Evolutionary conservation across 2,888 invertebrate species (phyloP).

Genomic region (Pharmacophagus antenor): DNA sequence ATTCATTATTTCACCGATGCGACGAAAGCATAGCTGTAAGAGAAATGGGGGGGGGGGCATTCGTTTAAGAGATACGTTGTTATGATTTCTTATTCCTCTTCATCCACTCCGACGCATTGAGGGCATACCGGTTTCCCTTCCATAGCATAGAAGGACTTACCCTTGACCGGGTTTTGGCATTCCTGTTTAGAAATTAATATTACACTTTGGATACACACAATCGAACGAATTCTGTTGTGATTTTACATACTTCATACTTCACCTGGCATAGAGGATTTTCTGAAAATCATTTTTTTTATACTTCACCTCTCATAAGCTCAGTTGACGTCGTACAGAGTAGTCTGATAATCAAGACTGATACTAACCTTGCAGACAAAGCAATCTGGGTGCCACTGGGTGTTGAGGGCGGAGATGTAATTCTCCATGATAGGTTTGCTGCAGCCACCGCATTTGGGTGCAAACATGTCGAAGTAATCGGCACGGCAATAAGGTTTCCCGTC

Average conservation of each 20-base stretch:
- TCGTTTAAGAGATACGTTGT: conserved; percentile 48
- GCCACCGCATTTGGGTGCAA: conserved; percentile 98
- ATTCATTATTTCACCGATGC: conserved; percentile 46
- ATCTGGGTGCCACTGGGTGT: conserved; percentile 98
- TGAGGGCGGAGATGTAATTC: conserved; percentile 98
- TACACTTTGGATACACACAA: conserved; percentile 43
- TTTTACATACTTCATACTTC: conserved; percentile 52
- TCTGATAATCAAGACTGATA: conserved; percentile 40
- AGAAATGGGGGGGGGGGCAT: conserved; percentile 70
- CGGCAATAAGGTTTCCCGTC: conserved; percentile 98
- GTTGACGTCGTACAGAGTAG: not conserved
- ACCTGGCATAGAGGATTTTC: conserved; percentile 54
- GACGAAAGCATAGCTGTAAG: conserved; percentile 71
- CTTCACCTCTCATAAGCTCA: conserved; percentile 37
- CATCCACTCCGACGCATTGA: conserved; percentile 94
- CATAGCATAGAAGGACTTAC: conserved; percentile 98
- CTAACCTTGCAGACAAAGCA: conserved; percentile 99
- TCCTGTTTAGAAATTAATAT: conserved; percentile 83
- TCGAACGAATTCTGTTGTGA: conserved; percentile 35
- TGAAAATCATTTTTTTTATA: conserved; percentile 26
- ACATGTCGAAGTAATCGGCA: conserved; percentile 97
- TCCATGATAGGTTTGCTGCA: conserved; percentile 98
- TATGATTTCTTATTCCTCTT: conserved; percentile 83
- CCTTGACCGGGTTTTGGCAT: conserved; percentile 95
- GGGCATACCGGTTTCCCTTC: conserved; percentile 98